Percentiles rank a stretch among this genome's conserved stretches.
phyloP scores from a whole-genome alignment of 2,888 invertebrate genomes.

The Melikaiella ostensackeni region DNA sequence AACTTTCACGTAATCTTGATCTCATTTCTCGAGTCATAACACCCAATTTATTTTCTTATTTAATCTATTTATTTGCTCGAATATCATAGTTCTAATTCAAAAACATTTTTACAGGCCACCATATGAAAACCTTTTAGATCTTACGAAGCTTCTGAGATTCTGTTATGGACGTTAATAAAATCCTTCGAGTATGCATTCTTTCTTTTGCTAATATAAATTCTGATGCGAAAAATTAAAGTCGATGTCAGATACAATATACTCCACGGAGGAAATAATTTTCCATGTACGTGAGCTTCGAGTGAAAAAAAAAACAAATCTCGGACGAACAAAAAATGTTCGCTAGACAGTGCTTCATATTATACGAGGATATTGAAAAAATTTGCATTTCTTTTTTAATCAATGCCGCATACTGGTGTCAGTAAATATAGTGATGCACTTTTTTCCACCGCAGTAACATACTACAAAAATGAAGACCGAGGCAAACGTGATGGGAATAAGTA shows the following conservation, averaged over 20 bases:
- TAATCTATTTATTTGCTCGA: not conserved
- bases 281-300: not conserved
- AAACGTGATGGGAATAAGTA: constrained; percentile 20
- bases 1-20: not conserved
- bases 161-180: not conserved
- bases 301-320: constrained; percentile 10
- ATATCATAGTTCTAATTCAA: not conserved
- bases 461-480: constrained; percentile 22
- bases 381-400: constrained; percentile 46
- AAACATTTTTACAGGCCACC: not conserved
- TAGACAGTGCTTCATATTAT: constrained; percentile 42
- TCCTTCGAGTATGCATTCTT: not conserved
- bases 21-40: not conserved
- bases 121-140: not conserved
- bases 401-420: not conserved
- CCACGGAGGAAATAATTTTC: constrained; percentile 5
- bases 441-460: not conserved
- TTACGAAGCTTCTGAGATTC: not conserved
- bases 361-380: constrained; percentile 49
- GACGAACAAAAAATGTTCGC: not conserved
- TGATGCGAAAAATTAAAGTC: not conserved
- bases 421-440: constrained; percentile 9
- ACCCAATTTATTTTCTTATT: not conserved
- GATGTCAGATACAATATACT: constrained; percentile 23
- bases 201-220: constrained; percentile 12